Evolutionary conservation across 2,888 invertebrate species (phyloP), one percentile per base, ranked within the genome.

Genomic region (Drosophila helvetica): DNA sequence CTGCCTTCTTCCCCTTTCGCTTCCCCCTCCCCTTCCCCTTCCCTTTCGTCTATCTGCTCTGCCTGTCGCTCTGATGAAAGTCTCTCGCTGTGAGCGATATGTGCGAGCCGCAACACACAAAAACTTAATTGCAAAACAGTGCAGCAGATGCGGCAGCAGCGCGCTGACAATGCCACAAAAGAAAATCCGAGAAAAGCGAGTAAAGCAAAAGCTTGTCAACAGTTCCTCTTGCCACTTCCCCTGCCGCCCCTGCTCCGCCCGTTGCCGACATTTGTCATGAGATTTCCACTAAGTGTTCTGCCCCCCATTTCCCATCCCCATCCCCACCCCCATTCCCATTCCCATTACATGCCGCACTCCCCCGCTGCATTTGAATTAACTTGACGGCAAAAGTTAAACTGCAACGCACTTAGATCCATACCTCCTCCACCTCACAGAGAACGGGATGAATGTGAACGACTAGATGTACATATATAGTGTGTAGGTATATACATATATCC

Each of bases 71-170:
- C 18, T 9, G n/a, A 10, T 54, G 63, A 63, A 15, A 57, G 63
- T 59, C 61, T 54, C 73, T 73, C 69, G 80, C 78, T 64, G 74
- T 74, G 47, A 53, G 68, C 66, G 57, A 66, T 66, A 66, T 68
- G 57, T 70, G 66, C 25, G 62, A 62, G 56, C 70, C 70, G 33
- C 69, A 62, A 58, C 50, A 63, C 77, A 77, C 71, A 78, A 74
- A 38, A 73, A 81, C 82, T 82, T 85, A 83, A 83, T 83, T 83
- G 82, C 82, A 77, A 38, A 77, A 80, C 80, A 82, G 77, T 76
- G 74, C 79, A 65, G 47, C 59, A 62, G 48, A 25, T 25, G 12
- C 15, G 17, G 17, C 55, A 30, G 18, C 47, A 65, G 54, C 43
- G 47, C 53, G 25, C 56, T 70, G 69, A 69, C 69, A 61, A 53